Evolutionary conservation across 2,113 vertebrate species (phyloP).

Genomic region (Cervus canadensis): DNA sequence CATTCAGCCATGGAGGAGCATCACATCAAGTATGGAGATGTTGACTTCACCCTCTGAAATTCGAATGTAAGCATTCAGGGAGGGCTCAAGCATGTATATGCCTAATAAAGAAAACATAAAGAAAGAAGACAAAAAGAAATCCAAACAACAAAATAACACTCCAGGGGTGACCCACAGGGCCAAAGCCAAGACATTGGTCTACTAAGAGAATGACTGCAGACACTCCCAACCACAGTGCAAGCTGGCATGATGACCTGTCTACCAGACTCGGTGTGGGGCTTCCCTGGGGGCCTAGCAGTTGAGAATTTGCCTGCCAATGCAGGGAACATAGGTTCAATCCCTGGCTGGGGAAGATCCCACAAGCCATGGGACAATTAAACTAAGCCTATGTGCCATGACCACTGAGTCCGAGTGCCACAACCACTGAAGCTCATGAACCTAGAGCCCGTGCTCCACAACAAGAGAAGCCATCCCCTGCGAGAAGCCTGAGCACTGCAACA

Average conservation of each 20-base stretch:
- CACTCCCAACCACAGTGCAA: accelerated
- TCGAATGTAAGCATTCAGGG: not conserved
- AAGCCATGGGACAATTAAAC: not conserved
- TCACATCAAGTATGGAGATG: not conserved
- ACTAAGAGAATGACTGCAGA: not conserved
- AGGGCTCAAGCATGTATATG: not conserved
- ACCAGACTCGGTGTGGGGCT: not conserved
- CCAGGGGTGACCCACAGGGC: not conserved
- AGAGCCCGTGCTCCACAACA: not conserved
- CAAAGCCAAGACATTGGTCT: not conserved
- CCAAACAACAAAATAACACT: not conserved
- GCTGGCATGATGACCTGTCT: accelerated
- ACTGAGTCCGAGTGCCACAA: not conserved
- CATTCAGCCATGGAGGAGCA: not conserved
- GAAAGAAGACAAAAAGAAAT: not conserved
- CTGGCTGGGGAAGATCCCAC: not conserved
- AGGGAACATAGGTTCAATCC: not conserved
- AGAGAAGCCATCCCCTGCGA: not conserved
- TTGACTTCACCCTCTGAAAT: not conserved
- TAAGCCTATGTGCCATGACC: not conserved
- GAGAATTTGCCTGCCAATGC: not conserved
- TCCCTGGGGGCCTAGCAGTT: not conserved
- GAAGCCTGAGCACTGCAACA: not conserved
- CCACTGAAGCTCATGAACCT: not conserved
- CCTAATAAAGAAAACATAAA: not conserved